phyloP scores from a whole-genome alignment of 2,113 vertebrate genomes.

The Pardalotus punctatus region DNA sequence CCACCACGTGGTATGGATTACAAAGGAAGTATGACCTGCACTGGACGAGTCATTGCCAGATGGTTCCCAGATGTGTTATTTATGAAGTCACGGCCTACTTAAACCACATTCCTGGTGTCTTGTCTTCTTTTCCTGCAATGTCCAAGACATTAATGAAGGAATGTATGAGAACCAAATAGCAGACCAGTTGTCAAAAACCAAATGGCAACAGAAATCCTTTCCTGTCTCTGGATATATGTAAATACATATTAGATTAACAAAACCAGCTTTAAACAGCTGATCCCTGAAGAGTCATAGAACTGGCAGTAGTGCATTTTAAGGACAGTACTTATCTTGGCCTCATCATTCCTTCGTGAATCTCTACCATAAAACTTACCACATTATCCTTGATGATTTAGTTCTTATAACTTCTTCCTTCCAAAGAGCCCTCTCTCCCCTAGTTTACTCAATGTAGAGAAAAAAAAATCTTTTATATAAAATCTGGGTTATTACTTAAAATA shows the following conservation, averaged over 20 bases:
- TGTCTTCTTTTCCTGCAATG: slow-evolving; percentile 61
- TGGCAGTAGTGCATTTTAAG: neutral
- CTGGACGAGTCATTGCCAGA: slow-evolving; percentile 57
- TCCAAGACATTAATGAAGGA: slow-evolving; percentile 64
- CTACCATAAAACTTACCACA: neutral
- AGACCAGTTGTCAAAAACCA: slow-evolving; percentile 62
- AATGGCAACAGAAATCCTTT: slow-evolving; percentile 46
- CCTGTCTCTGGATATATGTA: slow-evolving; percentile 46
- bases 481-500: neutral
- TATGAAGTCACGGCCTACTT: slow-evolving; percentile 66
- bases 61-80: slow-evolving; percentile 69
- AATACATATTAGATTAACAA: slow-evolving; percentile 43
- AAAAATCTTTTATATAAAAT: neutral
- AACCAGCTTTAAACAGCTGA: slow-evolving; percentile 39
- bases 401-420: neutral
- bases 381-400: neutral
- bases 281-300: slow-evolving; percentile 23
- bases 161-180: slow-evolving; percentile 66
- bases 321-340: neutral
- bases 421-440: neutral
- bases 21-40: slow-evolving; percentile 58
- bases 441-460: neutral
- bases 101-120: slow-evolving; percentile 65
- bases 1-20: slow-evolving; percentile 62
- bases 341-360: neutral